Evolutionary conservation across 2,113 vertebrate genomes (phyloP).

Genomic region (Eulemur macaco): DNA sequence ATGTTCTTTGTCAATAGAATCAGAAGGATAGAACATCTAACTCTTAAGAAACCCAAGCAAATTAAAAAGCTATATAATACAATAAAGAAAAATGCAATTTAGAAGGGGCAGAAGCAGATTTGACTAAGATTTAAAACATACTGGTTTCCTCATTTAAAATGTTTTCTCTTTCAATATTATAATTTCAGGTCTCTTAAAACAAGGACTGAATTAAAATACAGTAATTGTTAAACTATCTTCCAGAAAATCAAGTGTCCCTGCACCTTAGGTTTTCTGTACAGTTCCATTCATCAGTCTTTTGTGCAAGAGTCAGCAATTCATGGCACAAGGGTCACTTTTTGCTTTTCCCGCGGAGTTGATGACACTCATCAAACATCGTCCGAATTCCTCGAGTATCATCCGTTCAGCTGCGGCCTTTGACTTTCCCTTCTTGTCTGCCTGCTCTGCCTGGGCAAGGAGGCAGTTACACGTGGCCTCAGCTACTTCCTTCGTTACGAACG

Average conservation of each 20-base stretch:
- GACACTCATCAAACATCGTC: slow-evolving; percentile 96
- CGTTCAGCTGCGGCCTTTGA: slow-evolving; percentile 92
- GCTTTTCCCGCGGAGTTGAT: slow-evolving; percentile 97
- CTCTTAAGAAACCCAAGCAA: slow-evolving; percentile 76
- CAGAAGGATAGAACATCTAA: slow-evolving; percentile 73
- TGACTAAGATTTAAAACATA: slow-evolving; percentile 83
- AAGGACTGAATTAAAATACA: slow-evolving; percentile 83
- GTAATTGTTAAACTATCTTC: slow-evolving; percentile 71
- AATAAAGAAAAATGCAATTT: slow-evolving; percentile 79
- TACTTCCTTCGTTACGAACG: slow-evolving; percentile 97
- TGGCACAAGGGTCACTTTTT: slow-evolving; percentile 93
- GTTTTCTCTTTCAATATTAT: slow-evolving; percentile 78
- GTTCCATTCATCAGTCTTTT: slow-evolving; percentile 6
- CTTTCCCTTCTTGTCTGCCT: slow-evolving; percentile 91
- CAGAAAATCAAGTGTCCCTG: slow-evolving; percentile 81
- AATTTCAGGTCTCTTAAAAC: slow-evolving; percentile 80
- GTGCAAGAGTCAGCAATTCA: slow-evolving; percentile 90
- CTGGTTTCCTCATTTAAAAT: slow-evolving; percentile 82
- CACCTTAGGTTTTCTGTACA: slow-evolving; percentile 80
- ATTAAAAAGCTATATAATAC: slow-evolving; percentile 81
- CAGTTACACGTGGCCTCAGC: slow-evolving; percentile 96
- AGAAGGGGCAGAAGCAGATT: slow-evolving; percentile 77
- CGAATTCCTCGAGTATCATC: slow-evolving; percentile 98
- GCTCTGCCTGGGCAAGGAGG: slow-evolving; percentile 94
- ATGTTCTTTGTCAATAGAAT: slow-evolving; percentile 77